A percentile compares a stretch with the other conserved stretches of the same genome.
These are phyloP conservation scores for Oasisia sp. DNA, from an alignment of 2,888 invertebrate genomes.

Conservation along the genomic window DNA sequence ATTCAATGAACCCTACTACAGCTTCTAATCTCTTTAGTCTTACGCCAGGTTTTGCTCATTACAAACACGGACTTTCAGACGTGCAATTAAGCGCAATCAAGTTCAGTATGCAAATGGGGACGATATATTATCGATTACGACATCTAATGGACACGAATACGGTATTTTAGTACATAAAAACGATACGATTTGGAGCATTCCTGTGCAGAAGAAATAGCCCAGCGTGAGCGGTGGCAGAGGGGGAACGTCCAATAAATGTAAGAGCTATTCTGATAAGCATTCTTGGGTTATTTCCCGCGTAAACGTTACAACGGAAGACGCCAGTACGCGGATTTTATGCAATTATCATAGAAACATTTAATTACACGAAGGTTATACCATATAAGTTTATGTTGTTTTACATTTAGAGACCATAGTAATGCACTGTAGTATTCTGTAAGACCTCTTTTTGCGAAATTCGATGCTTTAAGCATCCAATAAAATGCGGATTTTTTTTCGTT, in stretches of 20 bases:
- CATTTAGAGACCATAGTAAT: not conserved
- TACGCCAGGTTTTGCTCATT: slow-evolving; percentile 24
- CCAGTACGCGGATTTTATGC: not conserved
- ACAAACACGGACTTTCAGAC: not conserved
- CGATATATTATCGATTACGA: not conserved
- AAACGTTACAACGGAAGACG: not conserved
- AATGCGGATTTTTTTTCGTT: too few species aligned
- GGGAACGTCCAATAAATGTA: slow-evolving; percentile 1
- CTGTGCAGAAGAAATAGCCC: not conserved
- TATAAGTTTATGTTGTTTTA: not conserved
- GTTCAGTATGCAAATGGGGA: not conserved
- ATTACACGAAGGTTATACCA: not conserved
- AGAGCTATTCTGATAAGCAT: not conserved
- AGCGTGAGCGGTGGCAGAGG: not conserved
- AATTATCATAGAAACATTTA: not conserved
- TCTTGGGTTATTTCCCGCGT: slow-evolving; percentile 17
- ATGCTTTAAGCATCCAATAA: too few species aligned
- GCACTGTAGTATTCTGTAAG: not conserved
- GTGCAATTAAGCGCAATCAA: not conserved
- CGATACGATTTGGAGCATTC: not conserved
- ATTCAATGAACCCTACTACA: slow-evolving; percentile 28
- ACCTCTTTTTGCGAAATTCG: not conserved
- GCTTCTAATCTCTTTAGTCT: slow-evolving; percentile 28
- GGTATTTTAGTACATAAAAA: not conserved
- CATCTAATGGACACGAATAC: not conserved